Percentiles rank a stretch among this genome's conserved stretches.
Evolutionary conservation across 2,797 vertebrate genomes (phyloP).

Genomic region (Pristis pectinata): DNA sequence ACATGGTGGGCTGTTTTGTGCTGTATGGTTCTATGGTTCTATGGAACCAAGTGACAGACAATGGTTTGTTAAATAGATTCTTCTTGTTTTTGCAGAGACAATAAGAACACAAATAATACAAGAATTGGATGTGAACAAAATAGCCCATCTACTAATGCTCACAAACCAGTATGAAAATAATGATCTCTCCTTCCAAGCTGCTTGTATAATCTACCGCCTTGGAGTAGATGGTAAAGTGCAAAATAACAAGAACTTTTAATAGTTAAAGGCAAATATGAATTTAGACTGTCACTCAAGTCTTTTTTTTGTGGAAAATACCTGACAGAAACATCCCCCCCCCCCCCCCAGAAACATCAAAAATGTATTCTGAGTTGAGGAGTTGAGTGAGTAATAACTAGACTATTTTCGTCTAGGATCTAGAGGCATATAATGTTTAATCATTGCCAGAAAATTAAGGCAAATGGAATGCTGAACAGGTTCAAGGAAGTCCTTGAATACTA

Average conservation of each 20-base stretch:
- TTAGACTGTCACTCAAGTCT: not conserved
- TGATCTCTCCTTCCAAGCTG: constrained; percentile 53
- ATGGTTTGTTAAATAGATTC: constrained; percentile 3
- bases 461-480: not conserved
- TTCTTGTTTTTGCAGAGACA: constrained; percentile 45
- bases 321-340: no score
- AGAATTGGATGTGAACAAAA: constrained; percentile 47
- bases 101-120: constrained; percentile 43
- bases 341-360: no score
- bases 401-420: no score
- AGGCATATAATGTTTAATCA: no score
- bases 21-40: no score
- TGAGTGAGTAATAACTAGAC: no score
- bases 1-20: no score
- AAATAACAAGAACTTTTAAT: not conserved
- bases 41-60: not conserved
- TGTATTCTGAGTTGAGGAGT: no score
- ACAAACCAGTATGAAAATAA: constrained; percentile 47
- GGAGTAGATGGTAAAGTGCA: constrained; percentile 45
- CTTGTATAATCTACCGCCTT: constrained; percentile 49
- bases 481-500: not conserved
- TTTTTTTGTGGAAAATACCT: not conserved
- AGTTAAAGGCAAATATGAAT: constrained; percentile 15
- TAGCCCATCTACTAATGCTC: constrained; percentile 49
- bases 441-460: not conserved